Evolutionary conservation across 2,113 vertebrate species (phyloP), one percentile per base, ranked within the genome.

Genomic region (Mesembrinibis cayennensis): DNA sequence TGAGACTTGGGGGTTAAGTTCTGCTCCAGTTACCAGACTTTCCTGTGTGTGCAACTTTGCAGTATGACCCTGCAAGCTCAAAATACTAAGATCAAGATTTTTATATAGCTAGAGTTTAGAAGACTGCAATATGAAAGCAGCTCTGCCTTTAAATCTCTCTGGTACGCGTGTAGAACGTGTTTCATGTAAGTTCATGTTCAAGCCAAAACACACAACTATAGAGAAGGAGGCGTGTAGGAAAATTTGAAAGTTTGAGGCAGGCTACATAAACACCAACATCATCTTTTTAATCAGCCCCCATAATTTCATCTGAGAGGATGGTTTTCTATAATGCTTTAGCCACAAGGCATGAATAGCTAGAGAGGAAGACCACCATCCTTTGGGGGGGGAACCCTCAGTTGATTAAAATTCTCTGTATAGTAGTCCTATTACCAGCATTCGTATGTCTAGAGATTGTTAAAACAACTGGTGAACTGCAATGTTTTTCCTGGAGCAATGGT

Each of bases 151-250:
- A 59, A 59, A 52, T 55, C 55, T 93, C 44, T 34, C 36, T 3
- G 3, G 50, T 36, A 17, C 14, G 1, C 0, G 2, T 77, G 40
- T 27, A 59, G 49, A 82, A 70, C 0, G 0, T 66, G 53, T 42
- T 92, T 69, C 36, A 3, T 15, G 15, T 27, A 53, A 56, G 25
- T 70, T 61, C 30, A 17, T 45, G 16, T 70, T 91, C 59, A 89
- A 87, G 50, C 63, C n/a, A 81, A 89, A 92, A 61, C 71, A 55
- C 20, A 45, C 30, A 55, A 32, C 25, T 62, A 73, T 78, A 13
- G 26, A 47, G 58, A 47, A 49, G 53, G 1, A 0, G 8, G 13
- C 2, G 1, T 40, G 23, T 27, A 47, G 49, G 61, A 52, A 73
- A 34, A 18, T 7, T 45, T 67, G 82, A n/a, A 82, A 52, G 55